Evolutionary conservation across 2,113 vertebrate species (phyloP).

Genomic region (Trachemys scripta): DNA sequence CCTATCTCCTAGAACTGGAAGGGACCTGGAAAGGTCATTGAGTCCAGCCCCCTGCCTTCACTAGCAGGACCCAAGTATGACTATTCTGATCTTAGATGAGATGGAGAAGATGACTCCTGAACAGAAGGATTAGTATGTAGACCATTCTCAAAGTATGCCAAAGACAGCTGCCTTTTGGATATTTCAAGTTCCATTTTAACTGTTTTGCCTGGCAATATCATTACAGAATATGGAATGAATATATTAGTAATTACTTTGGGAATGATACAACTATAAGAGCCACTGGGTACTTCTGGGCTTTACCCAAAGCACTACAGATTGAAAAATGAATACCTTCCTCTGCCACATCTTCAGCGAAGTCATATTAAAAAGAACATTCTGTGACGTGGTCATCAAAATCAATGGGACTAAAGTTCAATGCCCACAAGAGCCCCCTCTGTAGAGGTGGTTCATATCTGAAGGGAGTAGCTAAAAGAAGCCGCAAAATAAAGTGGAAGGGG

Average conservation of each 20-base stretch:
- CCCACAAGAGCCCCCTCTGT: conserved; percentile 56
- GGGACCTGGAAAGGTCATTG: too few species aligned
- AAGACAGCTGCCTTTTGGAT: neutral
- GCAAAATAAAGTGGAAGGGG: neutral
- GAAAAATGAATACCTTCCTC: conserved; percentile 17
- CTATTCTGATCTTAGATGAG: neutral
- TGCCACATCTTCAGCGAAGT: conserved; percentile 42
- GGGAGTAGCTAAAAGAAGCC: conserved; percentile 27
- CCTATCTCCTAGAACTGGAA: too few species aligned
- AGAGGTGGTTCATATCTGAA: conserved; percentile 56
- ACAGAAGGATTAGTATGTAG: neutral
- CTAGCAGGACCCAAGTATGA: neutral
- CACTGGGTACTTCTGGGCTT: neutral
- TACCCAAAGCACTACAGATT: neutral
- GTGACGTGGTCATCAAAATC: conserved; percentile 29
- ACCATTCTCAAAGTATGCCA: neutral
- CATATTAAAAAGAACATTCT: conserved; percentile 50
- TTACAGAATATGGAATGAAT: neutral
- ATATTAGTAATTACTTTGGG: neutral
- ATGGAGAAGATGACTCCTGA: neutral
- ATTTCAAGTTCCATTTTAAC: neutral
- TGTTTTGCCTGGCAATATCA: neutral
- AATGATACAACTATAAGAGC: neutral
- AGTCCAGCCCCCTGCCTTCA: too few species aligned
- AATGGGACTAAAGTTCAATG: conserved; percentile 36